Base-by-base conservation (phyloP, 2,797 vertebrate genomes). In the Pampus argenteus region DNA sequence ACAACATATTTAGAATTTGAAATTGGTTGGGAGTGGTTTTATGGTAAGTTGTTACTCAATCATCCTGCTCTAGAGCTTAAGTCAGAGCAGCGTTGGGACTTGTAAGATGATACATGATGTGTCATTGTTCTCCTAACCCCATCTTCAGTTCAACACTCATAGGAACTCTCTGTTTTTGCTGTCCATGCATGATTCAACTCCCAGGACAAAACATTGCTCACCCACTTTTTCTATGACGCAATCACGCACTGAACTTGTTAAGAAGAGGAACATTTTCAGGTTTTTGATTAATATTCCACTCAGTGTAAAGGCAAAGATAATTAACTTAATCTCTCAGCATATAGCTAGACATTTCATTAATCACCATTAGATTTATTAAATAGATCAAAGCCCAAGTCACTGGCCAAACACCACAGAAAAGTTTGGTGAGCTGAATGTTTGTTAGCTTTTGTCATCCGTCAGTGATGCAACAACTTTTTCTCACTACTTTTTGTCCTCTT, bases 31-130 rank as follows among this genome's bases (percentile, higher is more conserved):
- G 88, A 86, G 91, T 79, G 87, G 87, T 87, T 91, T 92, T 84
- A 90, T 91, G 88, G 91, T 89, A 88, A 92, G 79, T 82, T 91
- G 86, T 92, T 93, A 91, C 91, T 91, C 90, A 91, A 91, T 91
- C 88, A 91, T 82, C 47, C 54, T 83, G 80, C 77, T 80, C 57
- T 55, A 47, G 86, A 75, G 90, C 82, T 89, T 86, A 79, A 86
- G 71, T 87, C 69, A 68, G 86, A 80, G 79, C 83, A 81, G 78
- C 52, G 29, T 59, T 84, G 88, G 86, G 85, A 87, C 40, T 36
- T 81, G 88, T 91, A 90, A 90, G 59, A 83, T 86, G 87, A 93
- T 90, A 75, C 89, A 86, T 71, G 79, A 91, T 93, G 92, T 92
- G 92, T 93, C 92, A 93, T 86, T 88, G 87, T 85, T 91, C 85